phyloP scores from a whole-genome alignment of 2,113 vertebrate genomes.

The Cyanoramphus novaezelandiae region DNA sequence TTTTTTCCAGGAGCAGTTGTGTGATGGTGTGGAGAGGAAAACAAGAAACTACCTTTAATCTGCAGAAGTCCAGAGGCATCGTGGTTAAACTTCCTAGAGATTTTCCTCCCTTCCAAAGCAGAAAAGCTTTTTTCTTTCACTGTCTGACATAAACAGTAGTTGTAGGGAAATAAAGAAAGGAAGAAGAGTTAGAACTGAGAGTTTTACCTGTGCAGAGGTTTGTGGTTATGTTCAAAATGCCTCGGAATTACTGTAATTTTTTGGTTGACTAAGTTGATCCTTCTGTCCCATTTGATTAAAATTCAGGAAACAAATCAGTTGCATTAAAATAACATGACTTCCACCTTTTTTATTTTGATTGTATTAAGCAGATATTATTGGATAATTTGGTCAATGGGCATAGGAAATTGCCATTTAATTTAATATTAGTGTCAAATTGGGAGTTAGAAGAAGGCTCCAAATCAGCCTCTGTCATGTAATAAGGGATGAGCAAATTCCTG shows the following conservation, averaged over 20 bases:
- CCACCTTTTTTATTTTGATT: constrained; percentile 34
- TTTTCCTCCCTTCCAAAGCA: not conserved
- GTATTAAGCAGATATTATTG: not conserved
- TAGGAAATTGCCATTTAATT: constrained; percentile 52
- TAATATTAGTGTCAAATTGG: not conserved
- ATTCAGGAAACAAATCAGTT: not conserved
- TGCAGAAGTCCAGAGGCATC: not conserved
- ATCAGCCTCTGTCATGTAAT: not conserved
- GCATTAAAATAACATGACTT: constrained; percentile 31
- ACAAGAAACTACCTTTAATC: not conserved
- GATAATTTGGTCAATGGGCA: not conserved
- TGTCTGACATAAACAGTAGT: not conserved
- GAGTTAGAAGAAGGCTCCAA: not conserved
- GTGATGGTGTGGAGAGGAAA: not conserved
- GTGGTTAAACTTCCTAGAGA: not conserved
- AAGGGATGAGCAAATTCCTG: not conserved
- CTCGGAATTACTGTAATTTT: not conserved
- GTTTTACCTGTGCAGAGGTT: not conserved
- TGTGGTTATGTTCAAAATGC: not conserved
- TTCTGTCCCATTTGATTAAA: not conserved
- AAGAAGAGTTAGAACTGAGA: not conserved
- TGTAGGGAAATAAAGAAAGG: not conserved
- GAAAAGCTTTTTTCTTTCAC: not conserved
- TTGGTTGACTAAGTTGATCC: not conserved
- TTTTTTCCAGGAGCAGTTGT: no score